Evolutionary conservation across 1,140 invertebrate species (phyloP).

Genomic region (Ephestia elutella): DNA sequence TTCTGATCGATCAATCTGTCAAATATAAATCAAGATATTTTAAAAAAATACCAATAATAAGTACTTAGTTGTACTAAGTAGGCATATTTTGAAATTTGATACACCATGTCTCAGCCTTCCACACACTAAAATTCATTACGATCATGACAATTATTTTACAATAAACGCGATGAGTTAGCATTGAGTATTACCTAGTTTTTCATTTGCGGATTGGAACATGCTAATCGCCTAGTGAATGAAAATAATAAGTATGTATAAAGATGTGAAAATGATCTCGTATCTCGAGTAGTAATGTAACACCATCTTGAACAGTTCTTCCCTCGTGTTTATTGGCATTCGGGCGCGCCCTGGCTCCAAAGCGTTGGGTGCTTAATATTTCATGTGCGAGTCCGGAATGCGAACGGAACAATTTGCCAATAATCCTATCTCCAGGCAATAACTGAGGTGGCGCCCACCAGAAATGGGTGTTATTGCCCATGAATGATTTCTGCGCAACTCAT

Average conservation of each 20-base stretch:
- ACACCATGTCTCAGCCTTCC: too few species aligned
- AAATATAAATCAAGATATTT: too few species aligned
- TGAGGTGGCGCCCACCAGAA: slow-evolving; percentile 43
- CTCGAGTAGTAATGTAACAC: neutral
- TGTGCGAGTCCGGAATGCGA: slow-evolving; percentile 44
- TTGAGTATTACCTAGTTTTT: too few species aligned
- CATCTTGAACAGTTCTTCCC: neutral
- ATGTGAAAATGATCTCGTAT: too few species aligned
- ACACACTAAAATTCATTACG: too few species aligned
- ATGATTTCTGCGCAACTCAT: slow-evolving; percentile 41
- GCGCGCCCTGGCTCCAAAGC: slow-evolving; percentile 13
- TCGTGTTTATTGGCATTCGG: slow-evolving; percentile 4
- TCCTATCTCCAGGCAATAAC: slow-evolving; percentile 51
- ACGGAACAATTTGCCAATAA: slow-evolving; percentile 60
- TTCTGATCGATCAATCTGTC: too few species aligned
- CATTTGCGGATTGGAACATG: too few species aligned
- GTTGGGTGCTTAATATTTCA: slow-evolving; percentile 50
- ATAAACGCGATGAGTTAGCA: too few species aligned
- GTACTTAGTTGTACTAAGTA: too few species aligned
- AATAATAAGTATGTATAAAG: neutral
- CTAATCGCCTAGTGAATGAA: neutral
- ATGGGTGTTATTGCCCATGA: slow-evolving; percentile 51
- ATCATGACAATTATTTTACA: too few species aligned
- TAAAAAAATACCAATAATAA: too few species aligned
- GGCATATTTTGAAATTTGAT: too few species aligned